Conservation (phyloP, 2,113 vertebrate genomes). For the Burhinus oedicnemus region DNA sequence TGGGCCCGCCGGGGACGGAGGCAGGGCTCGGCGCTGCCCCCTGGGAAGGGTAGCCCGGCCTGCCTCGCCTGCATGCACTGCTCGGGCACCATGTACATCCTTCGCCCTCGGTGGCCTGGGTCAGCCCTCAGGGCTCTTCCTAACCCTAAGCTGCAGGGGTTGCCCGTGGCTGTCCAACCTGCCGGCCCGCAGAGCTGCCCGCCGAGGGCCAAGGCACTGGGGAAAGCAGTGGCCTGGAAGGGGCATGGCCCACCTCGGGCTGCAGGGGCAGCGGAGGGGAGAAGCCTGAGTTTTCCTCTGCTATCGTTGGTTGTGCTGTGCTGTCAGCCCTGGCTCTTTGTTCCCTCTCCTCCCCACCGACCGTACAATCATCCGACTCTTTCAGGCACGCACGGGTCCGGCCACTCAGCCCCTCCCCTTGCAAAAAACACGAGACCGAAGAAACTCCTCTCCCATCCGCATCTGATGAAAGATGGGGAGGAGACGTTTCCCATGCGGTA, state of each 20-base stretch:
- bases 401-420: conserved; percentile 41
- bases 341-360: conserved; percentile 37
- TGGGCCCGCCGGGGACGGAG: too few relatives aligned
- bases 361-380: conserved; percentile 30
- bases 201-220: background rate
- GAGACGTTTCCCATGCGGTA: background rate
- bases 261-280: background rate
- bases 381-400: background rate
- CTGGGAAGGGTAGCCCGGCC: too few relatives aligned
- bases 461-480: conserved; percentile 11
- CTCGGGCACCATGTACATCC: background rate
- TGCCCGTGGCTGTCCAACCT: background rate
- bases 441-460: conserved; percentile 21
- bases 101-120: background rate
- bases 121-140: too few relatives aligned
- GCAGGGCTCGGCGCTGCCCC: too few relatives aligned
- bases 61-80: fast-evolving
- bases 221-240: background rate
- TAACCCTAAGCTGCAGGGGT: background rate
- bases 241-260: background rate
- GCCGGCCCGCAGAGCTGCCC: background rate
- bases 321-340: conserved; percentile 40
- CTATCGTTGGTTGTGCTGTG: background rate
- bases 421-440: conserved; percentile 49
- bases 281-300: background rate